A percentile compares a stretch with the other conserved stretches of the same genome.
These are phyloP conservation scores for human (Homo sapiens) DNA, from an alignment of 2,113 vertebrate genomes.

Conservation along the genomic window DNA sequence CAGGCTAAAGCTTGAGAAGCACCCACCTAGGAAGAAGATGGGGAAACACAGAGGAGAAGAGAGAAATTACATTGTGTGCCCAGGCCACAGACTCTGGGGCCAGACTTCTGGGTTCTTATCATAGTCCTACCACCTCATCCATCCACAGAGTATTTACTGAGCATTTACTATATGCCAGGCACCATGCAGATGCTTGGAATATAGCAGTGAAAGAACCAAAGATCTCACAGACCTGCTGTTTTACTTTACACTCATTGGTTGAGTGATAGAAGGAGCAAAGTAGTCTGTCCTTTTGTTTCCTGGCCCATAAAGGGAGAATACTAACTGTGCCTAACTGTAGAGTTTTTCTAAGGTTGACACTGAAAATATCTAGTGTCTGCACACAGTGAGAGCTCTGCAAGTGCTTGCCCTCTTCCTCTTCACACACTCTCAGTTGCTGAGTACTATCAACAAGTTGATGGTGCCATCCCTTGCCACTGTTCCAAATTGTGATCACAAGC, in stretches of 20 bases:
- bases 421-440: neutral
- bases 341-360: neutral
- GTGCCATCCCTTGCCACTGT: neutral
- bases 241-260: neutral
- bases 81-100: neutral
- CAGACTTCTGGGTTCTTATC: neutral
- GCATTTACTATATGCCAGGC: neutral
- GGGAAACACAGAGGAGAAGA: neutral
- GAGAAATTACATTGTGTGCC: neutral
- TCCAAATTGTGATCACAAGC: neutral
- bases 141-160: neutral
- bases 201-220: neutral
- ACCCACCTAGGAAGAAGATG: neutral
- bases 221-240: neutral
- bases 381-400: no score
- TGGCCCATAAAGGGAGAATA: neutral
- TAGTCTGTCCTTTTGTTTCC: neutral
- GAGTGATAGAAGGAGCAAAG: neutral
- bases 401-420: neutral
- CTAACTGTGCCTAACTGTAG: neutral
- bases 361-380: neutral
- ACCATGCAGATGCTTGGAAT: neutral
- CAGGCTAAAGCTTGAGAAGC: neutral
- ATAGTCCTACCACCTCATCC: neutral
- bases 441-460: fast-evolving